Conservation (phyloP, 2,113 vertebrate genomes). For the Chitala chitala region DNA sequence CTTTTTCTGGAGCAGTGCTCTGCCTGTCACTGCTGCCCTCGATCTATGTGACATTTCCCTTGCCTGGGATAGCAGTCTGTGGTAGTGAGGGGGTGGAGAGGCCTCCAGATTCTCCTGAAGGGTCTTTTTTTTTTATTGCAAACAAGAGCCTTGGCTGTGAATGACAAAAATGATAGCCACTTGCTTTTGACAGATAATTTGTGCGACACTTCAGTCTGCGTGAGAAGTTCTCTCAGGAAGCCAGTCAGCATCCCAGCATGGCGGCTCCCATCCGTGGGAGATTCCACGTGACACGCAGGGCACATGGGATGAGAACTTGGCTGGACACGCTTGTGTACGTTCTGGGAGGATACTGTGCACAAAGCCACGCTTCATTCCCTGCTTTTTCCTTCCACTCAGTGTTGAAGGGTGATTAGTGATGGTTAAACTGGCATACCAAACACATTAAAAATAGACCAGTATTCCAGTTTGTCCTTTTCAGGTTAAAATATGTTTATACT, state of each 20-base stretch:
- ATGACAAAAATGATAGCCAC: constrained; percentile 60
- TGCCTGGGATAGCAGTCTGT: constrained; percentile 41
- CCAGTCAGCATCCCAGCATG: background rate
- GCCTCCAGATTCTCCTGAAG: constrained; percentile 37
- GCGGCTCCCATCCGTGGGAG: background rate
- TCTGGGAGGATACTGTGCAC: background rate
- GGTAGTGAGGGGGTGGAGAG: constrained; percentile 26
- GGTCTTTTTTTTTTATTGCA: constrained; percentile 45
- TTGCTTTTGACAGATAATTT: constrained; percentile 58
- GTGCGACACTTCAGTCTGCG: constrained; percentile 48
- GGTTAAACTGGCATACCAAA: constrained; percentile 42
- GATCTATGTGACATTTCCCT: constrained; percentile 52
- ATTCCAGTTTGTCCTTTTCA: no score
- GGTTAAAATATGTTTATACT: no score
- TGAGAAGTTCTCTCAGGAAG: no score
- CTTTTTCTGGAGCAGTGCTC: constrained; percentile 26
- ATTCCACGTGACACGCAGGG: background rate
- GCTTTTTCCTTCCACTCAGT: background rate
- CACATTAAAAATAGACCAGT: no score
- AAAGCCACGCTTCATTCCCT: background rate
- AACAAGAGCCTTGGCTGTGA: constrained; percentile 44
- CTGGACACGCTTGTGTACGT: background rate
- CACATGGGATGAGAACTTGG: no score
- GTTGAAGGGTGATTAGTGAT: constrained; percentile 52
- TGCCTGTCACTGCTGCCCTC: constrained; percentile 44